These are phyloP conservation scores for Fulmarus glacialis DNA, from an alignment of 2,113 vertebrate species.

Conservation along the genomic window DNA sequence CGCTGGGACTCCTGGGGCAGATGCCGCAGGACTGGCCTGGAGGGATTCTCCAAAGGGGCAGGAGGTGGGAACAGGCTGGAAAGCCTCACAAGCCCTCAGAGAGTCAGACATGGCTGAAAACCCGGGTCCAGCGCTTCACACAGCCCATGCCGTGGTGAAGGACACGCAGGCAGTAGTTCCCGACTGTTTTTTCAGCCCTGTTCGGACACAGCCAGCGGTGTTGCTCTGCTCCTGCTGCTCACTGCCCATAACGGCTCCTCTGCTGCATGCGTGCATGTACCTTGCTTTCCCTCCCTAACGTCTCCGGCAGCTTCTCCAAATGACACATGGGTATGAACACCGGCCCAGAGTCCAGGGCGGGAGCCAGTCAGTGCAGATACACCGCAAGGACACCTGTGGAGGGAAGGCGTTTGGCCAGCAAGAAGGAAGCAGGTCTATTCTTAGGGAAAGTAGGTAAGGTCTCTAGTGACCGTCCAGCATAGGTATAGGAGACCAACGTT, in stretches of 20 bases:
- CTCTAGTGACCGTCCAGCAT: accelerated
- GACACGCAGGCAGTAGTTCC: background rate
- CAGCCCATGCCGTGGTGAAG: background rate
- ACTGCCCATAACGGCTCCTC: background rate
- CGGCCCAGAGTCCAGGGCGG: background rate
- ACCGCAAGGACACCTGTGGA: background rate
- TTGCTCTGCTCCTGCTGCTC: background rate
- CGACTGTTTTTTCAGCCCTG: background rate
- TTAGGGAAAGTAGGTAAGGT: background rate
- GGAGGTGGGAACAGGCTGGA: background rate
- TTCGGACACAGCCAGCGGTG: accelerated
- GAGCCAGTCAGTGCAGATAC: background rate
- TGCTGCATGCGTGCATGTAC: accelerated
- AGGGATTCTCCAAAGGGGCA: background rate
- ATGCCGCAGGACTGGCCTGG: background rate
- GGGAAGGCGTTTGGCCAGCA: background rate
- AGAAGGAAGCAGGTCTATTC: background rate
- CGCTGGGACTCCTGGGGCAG: accelerated
- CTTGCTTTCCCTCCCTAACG: background rate
- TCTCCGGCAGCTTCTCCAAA: background rate
- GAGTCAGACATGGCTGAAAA: background rate
- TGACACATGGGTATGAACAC: accelerated
- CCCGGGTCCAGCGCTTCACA: accelerated
- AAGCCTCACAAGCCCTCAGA: background rate
- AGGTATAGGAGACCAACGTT: background rate